Conservation (phyloP, 2,113 vertebrate genomes). For the Anthoscopus minutus region DNA sequence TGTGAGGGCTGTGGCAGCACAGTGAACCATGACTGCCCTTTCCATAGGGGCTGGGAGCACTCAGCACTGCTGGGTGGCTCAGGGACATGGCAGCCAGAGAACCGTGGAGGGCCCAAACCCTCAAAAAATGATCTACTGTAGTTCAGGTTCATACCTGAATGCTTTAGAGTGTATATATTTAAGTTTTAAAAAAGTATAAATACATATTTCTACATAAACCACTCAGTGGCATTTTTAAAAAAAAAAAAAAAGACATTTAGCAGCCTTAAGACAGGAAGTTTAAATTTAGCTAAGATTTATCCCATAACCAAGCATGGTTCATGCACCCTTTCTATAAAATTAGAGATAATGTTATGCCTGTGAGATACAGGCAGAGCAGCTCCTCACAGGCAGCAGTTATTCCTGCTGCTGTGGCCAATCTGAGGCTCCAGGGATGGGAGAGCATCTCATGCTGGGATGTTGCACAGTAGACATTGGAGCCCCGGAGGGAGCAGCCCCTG, state of each 20-base stretch:
- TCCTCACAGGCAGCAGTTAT: background rate
- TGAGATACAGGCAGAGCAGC: background rate
- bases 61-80: background rate
- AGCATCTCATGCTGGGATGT: fast-evolving
- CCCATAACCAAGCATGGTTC: background rate
- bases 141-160: background rate
- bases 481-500: background rate
- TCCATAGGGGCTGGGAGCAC: background rate
- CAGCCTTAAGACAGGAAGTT: conserved; percentile 38
- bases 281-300: conserved; percentile 55
- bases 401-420: background rate
- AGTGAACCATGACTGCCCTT: background rate
- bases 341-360: conserved; percentile 26
- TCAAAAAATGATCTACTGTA: background rate
- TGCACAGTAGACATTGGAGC: fast-evolving
- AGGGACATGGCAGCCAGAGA: fast-evolving
- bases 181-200: background rate
- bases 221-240: background rate
- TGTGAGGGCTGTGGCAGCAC: background rate
- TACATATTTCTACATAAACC: background rate
- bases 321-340: conserved; percentile 17
- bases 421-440: background rate
- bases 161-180: background rate
- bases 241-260: background rate
- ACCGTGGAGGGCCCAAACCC: background rate